Percentiles rank a stretch among this genome's conserved stretches.
These are phyloP conservation scores for Cryptophagus acutangulus DNA, from an alignment of 2,888 invertebrate genomes.

Conservation along the genomic window DNA sequence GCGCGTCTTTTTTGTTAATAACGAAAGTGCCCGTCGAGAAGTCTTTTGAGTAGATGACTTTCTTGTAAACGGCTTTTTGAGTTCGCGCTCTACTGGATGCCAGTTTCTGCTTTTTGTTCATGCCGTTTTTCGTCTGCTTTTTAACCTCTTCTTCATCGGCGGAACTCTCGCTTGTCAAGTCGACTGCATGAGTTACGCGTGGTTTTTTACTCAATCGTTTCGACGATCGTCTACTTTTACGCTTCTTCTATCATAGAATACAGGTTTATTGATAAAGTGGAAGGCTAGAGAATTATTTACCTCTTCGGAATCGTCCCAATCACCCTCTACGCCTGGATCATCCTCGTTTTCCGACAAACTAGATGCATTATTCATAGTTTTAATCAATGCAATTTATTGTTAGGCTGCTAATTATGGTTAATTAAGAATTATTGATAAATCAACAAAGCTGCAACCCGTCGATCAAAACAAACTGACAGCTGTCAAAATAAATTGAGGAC, in stretches of 20 bases:
- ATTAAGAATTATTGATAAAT: too few species aligned
- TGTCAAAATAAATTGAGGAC: too few species aligned
- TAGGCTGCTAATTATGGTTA: too few species aligned
- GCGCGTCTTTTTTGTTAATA: constrained; percentile 44
- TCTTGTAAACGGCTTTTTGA: neutral
- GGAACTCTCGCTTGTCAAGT: too few species aligned
- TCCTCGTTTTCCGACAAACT: constrained; percentile 42
- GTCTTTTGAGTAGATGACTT: constrained; percentile 5
- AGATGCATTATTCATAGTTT: too few species aligned
- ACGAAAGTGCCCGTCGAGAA: constrained; percentile 46
- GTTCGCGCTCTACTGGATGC: constrained; percentile 5
- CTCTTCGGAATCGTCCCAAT: constrained; percentile 35
- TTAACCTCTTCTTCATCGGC: constrained; percentile 11
- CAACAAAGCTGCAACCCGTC: too few species aligned
- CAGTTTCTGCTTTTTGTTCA: constrained; percentile 28
- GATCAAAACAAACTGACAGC: too few species aligned
- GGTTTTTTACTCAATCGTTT: constrained; percentile 39
- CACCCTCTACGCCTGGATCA: constrained; percentile 42
- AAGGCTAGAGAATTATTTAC: constrained; percentile 13
- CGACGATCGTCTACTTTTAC: constrained; percentile 34
- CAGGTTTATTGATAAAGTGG: constrained; percentile 11
- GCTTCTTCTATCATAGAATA: constrained; percentile 36
- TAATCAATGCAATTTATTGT: too few species aligned
- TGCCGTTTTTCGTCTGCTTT: constrained; percentile 23
- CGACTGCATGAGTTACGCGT: constrained; percentile 20